These are phyloP conservation scores for Drosophila affinis DNA, from an alignment of 2,888 invertebrate species.

Conservation along the genomic window DNA sequence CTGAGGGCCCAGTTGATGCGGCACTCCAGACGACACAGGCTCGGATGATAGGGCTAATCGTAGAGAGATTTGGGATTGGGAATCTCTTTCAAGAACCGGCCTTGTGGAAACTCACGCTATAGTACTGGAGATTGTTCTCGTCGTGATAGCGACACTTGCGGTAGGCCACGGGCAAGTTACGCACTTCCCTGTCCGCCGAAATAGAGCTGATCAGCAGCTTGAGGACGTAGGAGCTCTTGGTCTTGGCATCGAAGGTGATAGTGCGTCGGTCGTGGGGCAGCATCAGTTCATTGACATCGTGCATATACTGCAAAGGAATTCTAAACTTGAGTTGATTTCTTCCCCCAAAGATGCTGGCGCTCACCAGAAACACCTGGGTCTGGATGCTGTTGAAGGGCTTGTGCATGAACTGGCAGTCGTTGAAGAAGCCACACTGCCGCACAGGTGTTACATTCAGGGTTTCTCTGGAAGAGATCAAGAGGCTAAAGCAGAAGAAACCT, in stretches of 20 bases:
- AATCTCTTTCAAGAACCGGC: neutral
- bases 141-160: constrained; percentile 81
- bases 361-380: constrained; percentile 39
- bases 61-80: too few species aligned
- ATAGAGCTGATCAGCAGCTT: constrained; percentile 64
- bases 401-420: constrained; percentile 62
- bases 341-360: neutral
- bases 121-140: constrained; percentile 79
- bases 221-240: constrained; percentile 56
- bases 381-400: constrained; percentile 43
- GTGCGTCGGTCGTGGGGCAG: constrained; percentile 64
- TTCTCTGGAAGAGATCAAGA: constrained; percentile 22
- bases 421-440: constrained; percentile 60
- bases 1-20: constrained; percentile 77
- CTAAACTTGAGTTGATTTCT: neutral
- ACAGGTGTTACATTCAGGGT: constrained; percentile 14
- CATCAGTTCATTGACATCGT: constrained; percentile 75
- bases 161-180: constrained; percentile 75
- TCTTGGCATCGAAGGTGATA: constrained; percentile 47
- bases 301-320: constrained; percentile 65
- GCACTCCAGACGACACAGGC: constrained; percentile 80
- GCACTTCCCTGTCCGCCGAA: constrained; percentile 73
- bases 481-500: neutral
- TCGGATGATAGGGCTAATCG: constrained; percentile 74
- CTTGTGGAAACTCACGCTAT: constrained; percentile 55